Evolutionary conservation across 2,888 invertebrate species (phyloP), one percentile per base, ranked within the genome.

Genomic region (Catocala fraxini): DNA sequence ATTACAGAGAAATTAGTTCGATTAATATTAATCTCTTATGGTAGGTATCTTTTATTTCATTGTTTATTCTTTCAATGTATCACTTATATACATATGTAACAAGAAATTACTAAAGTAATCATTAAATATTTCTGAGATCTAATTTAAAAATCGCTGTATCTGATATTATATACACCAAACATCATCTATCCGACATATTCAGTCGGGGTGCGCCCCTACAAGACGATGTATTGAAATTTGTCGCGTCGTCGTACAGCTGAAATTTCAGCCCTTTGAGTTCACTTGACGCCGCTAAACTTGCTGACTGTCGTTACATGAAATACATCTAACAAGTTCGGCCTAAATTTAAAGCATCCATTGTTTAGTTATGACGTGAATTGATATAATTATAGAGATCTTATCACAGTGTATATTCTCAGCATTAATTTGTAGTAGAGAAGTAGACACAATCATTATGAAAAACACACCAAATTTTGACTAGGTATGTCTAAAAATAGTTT

Each of bases 201-300:
- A 82, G 80, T 76, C 77, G 82, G 84, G 86, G 85, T 68, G 83
- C 79, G 76, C 78, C 86, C 87, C 86, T 80, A 73, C 70, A 75
- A 75, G 79, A 81, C 83, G 85, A 86, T 87, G 87, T 89, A 91
- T 90, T 89, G 90, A 92, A 91, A 91, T 91, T 92, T 92, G 91
- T 92, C 89, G 77, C 71, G 83, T 83, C 71, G 83, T 82, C 71
- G 75, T 80, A 74, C 79, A 81, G 77, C 77, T 59, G 63, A 59
- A 69, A 70, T 73, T 79, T 75, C 63, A 78, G 80, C 77, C 70
- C 69, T 78, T 74, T 73, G 70, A 74, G 73, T 79, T 82, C 76
- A 75, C 70, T 75, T 71, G 75, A 65, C 65, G 58, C 57, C 70
- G 71, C 69, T 65, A 78, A 83, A 86, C 78, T 81, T 83, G 84